phyloP scores from a whole-genome alignment of 2,797 vertebrate species.

The Ptychobarbus kaznakovi region DNA sequence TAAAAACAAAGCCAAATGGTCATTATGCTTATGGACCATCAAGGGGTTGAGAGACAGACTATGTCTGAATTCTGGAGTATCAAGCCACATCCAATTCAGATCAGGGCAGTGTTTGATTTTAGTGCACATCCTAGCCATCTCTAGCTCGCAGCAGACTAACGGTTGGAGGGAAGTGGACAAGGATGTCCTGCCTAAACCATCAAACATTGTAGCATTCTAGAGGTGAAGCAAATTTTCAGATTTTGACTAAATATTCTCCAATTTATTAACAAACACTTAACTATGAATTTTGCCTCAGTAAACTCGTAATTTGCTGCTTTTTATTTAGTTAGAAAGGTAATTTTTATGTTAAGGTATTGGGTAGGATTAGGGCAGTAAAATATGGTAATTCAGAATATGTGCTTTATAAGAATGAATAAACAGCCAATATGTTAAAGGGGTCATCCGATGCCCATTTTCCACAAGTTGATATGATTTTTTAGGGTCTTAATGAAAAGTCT shows the following conservation, averaged over 20 bases:
- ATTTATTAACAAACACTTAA: too few species aligned
- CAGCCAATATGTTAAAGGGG: too few species aligned
- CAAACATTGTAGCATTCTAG: not conserved
- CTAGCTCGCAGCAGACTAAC: not conserved
- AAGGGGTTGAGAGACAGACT: not conserved
- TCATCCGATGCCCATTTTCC: too few species aligned
- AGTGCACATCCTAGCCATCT: not conserved
- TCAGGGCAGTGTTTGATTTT: not conserved
- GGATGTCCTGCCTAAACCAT: not conserved
- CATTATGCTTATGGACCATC: conserved; percentile 9
- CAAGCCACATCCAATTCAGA: not conserved
- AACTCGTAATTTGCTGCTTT: too few species aligned
- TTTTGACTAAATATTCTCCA: not conserved
- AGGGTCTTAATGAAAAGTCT: too few species aligned
- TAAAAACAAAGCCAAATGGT: conserved; percentile 14
- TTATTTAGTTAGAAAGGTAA: too few species aligned
- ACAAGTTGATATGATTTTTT: too few species aligned
- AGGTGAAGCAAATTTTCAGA: not conserved
- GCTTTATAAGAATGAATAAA: too few species aligned
- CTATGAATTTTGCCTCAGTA: too few species aligned
- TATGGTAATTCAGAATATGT: too few species aligned
- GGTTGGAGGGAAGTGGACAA: not conserved
- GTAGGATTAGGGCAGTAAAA: too few species aligned
- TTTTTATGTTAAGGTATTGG: too few species aligned
- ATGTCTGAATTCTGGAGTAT: not conserved